These are phyloP conservation scores for Sisyra nigra DNA, from an alignment of 2,888 invertebrate genomes.

Conservation along the genomic window DNA sequence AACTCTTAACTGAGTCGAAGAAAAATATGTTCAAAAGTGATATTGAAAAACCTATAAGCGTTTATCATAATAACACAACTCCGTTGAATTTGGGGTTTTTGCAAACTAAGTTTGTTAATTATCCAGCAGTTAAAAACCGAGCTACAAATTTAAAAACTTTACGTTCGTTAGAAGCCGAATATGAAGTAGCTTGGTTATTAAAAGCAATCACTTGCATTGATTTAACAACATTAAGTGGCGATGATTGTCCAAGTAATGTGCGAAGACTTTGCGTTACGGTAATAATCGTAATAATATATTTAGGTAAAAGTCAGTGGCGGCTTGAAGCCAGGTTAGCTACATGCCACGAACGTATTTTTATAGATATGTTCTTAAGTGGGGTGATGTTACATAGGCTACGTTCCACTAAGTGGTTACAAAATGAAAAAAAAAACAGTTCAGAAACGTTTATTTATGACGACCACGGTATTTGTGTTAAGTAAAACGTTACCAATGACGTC, in stretches of 20 bases:
- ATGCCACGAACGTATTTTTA: background rate
- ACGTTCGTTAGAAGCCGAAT: conserved; percentile 24
- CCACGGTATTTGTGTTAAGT: too few species aligned
- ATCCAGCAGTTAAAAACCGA: conserved; percentile 36
- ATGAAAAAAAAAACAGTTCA: too few species aligned
- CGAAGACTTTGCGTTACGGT: conserved; percentile 69
- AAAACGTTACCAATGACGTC: too few species aligned
- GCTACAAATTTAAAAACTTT: conserved; percentile 30
- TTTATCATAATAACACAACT: background rate
- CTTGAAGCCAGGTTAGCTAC: background rate
- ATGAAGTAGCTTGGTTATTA: conserved; percentile 59
- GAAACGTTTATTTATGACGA: too few species aligned
- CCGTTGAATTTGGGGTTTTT: conserved; percentile 31
- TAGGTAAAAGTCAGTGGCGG: background rate
- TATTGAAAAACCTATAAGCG: too few species aligned
- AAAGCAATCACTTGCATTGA: conserved; percentile 78
- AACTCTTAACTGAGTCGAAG: background rate
- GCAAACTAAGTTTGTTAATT: conserved; percentile 34
- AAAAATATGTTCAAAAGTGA: too few species aligned
- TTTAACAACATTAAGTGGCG: conserved; percentile 80
- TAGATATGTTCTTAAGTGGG: background rate
- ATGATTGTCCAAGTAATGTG: conserved; percentile 65
- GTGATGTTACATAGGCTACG: too few species aligned
- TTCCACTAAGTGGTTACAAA: too few species aligned
- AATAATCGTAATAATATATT: too few species aligned